phyloP scores from a whole-genome alignment of 2,888 invertebrate species.

The Spialia ferax region DNA sequence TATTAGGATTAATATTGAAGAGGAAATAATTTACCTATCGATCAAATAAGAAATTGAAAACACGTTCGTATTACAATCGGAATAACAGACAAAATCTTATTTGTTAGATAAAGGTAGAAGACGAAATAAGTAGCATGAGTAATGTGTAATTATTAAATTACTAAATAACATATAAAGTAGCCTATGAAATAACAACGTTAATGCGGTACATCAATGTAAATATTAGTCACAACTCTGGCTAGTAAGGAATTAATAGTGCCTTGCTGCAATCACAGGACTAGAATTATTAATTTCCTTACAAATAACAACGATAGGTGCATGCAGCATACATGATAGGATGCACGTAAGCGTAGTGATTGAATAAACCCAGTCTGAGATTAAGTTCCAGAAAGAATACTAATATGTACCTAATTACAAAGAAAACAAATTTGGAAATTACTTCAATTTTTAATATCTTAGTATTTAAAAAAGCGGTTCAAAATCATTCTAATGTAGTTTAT shows the following conservation, averaged over 20 bases:
- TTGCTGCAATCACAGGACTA: slow-evolving; percentile 4
- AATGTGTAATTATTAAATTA: too few species aligned
- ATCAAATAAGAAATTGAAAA: not conserved
- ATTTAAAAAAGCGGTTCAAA: too few species aligned
- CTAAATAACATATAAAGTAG: too few species aligned
- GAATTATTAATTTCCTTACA: slow-evolving; percentile 19
- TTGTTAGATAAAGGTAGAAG: not conserved
- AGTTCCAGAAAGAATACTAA: not conserved
- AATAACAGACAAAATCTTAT: not conserved
- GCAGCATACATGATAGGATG: slow-evolving; percentile 14
- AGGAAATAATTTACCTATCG: too few species aligned
- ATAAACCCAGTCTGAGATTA: not conserved
- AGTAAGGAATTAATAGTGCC: slow-evolving; percentile 4
- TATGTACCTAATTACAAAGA: too few species aligned
- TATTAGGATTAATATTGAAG: too few species aligned
- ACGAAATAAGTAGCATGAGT: not conserved
- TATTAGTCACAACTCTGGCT: slow-evolving; percentile 5
- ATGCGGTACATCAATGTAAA: not conserved
- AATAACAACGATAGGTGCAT: slow-evolving; percentile 18
- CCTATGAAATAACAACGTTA: not conserved
- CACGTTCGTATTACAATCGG: not conserved
- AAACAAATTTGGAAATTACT: too few species aligned
- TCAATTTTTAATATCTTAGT: too few species aligned
- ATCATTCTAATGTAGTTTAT: too few species aligned
- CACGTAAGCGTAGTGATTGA: slow-evolving; percentile 5